Evolutionary conservation across 2,113 vertebrate species (phyloP), one percentile per base, ranked within the genome.

Genomic region (Pyrgilauda ruficollis): DNA sequence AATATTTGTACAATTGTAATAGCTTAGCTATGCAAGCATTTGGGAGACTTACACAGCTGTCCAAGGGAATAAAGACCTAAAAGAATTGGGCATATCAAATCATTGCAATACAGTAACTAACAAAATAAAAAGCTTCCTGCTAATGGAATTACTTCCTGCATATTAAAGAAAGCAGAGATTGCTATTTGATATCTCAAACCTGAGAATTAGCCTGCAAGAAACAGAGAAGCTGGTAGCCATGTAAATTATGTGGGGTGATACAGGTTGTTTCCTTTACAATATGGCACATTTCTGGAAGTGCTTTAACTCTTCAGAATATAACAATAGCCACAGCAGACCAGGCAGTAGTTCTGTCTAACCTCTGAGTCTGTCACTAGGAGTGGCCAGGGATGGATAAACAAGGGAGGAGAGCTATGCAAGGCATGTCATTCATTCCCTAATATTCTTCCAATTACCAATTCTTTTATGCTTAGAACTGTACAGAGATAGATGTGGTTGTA

Each of bases 1-100:
- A 97, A 90, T 94, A 96, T 96, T 96, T 90, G 39, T 94, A 84
- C 84, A 90, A 49, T 35, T 88, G 23, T 94, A 95, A 94, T 94
- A 89, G 75, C 52, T 95, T 88, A 95, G 61, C 87, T 95, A 7
- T 83, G 49, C 55, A 94, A 97, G 87, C 92, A 94, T 46, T 52
- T 73, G 66, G 69, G 94, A 96, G 84, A 83, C 92, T 96, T 92
- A 69, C 19, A 10, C 47, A 94, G 84, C 73, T 92, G 23, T 95
- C 93, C 78, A 67, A 59, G 58, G 52, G 18, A 55, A n/a, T 50
- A 58, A 94, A 96, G 64, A 85, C 50, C 37, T 56, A 61, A 44
- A 80, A 92, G 61, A 89, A 20, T 83, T 59, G 73, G 30, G 41
- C 47, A 15, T 73, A 70, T 93, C 74, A 89, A 89, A 87, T 94